phyloP scores from a whole-genome alignment of 64 coral and sea anemone species.

The Astreopora myriophthalma region DNA sequence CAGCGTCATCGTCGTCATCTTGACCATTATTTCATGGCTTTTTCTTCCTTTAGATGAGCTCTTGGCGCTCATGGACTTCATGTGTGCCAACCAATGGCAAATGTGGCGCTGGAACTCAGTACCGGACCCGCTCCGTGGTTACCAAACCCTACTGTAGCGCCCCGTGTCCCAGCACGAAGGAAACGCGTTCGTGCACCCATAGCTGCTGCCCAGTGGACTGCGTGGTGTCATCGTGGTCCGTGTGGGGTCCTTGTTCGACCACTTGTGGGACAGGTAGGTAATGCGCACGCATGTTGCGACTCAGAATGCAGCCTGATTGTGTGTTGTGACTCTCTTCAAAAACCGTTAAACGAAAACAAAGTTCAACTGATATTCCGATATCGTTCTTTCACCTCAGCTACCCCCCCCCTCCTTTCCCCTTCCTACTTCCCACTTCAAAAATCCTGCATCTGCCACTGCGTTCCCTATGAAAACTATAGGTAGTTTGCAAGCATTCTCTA shows the following conservation, averaged over 20 bases:
- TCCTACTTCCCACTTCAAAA: too few species aligned
- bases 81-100: constrained; percentile 77
- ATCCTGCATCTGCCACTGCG: too few species aligned
- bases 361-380: too few species aligned
- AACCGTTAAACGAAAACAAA: too few species aligned
- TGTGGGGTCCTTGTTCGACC: constrained; percentile 76
- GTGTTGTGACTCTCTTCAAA: too few species aligned
- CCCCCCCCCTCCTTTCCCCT: too few species aligned
- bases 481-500: too few species aligned
- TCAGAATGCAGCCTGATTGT: background rate
- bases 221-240: constrained; percentile 60
- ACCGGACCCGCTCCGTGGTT: constrained; percentile 46
- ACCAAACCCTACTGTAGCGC: constrained; percentile 75
- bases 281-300: background rate
- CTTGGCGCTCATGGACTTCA: constrained; percentile 69
- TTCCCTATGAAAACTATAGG: too few species aligned
- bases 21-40: background rate
- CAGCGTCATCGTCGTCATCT: background rate
- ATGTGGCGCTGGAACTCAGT: constrained; percentile 77
- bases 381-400: too few species aligned
- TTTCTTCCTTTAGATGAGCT: constrained; percentile 62
- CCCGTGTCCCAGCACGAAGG: constrained; percentile 44
- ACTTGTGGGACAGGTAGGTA: constrained; percentile 86
- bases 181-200: constrained; percentile 71
- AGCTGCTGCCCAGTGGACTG: constrained; percentile 93